Evolutionary conservation across 1,140 invertebrate species (phyloP).

Genomic region (Megathymus violae): DNA sequence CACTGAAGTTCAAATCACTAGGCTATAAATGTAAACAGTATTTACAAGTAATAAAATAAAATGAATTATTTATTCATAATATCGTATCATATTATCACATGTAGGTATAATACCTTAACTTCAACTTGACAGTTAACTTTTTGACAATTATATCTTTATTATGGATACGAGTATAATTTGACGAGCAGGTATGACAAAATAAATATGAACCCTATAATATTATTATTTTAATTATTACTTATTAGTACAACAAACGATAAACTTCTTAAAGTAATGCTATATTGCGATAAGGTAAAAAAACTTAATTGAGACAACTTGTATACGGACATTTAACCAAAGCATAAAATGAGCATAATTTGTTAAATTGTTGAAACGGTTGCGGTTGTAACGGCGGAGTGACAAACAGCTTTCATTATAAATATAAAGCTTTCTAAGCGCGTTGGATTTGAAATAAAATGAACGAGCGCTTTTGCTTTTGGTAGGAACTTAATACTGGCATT

Average conservation of each 20-base stretch:
- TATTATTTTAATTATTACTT: too few relatives aligned
- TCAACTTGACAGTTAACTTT: too few relatives aligned
- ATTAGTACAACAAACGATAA: background rate
- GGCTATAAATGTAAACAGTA: too few relatives aligned
- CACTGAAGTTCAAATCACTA: too few relatives aligned
- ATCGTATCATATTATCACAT: too few relatives aligned
- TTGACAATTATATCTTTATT: too few relatives aligned
- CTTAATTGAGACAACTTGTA: background rate
- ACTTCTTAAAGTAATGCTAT: background rate
- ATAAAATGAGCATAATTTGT: constrained; percentile 23
- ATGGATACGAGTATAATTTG: too few relatives aligned
- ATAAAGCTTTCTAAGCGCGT: constrained; percentile 17
- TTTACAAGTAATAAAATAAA: too few relatives aligned
- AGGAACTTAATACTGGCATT: background rate
- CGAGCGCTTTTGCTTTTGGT: background rate
- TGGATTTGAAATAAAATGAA: constrained; percentile 19
- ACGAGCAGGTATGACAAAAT: too few relatives aligned
- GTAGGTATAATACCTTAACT: too few relatives aligned
- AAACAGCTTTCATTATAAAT: constrained; percentile 29
- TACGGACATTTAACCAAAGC: background rate
- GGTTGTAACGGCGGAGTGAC: constrained; percentile 23
- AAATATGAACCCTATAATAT: too few relatives aligned
- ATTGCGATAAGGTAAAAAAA: background rate
- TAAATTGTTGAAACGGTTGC: constrained; percentile 20
- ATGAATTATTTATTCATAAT: too few relatives aligned